Base-by-base conservation (phyloP, 53 echinoderm and acorn worm genomes). In the Mesocentrotus franciscanus region DNA sequence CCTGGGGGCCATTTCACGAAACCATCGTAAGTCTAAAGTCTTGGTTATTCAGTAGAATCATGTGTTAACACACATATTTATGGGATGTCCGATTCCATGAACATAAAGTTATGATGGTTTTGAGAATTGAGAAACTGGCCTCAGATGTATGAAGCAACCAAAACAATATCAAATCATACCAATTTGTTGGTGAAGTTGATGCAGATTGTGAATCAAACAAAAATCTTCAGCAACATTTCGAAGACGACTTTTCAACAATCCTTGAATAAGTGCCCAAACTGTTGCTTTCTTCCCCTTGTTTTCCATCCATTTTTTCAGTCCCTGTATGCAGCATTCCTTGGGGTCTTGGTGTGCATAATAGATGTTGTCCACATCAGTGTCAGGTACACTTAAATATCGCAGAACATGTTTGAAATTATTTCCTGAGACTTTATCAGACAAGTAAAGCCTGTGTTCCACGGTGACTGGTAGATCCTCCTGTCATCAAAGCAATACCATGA, bases 281-380 rank as follows among this genome's bases (percentile, higher is more conserved):
- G 81, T 81, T 36, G 81, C 81, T 42, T 81, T 42, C 9, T 16
- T 22, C 13, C 81, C 81, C 29, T 81, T 81, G 81, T 18, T 81
- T 42, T 16, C 8, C 81, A 20, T 81, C 81, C 81, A 81, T 81
- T 39, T 39, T 42, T 81, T 42, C 36, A 81, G 18, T 35, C 81
- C 81, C 22, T 81, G 81, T 39, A 81, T 81, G 81, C 36, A 39
- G 22, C 81, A 81, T 81, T 81, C 81, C 81, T 81, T 81, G 15
- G 42, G 18, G 22, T 81, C 81, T 0, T 81, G 18, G 29, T 81
- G 18, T 76, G 30, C 76, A 18, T 81, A 20, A 81, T 81, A 81
- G 13, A 81, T 81, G 42, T 81, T 81, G 20, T 33, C 36, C 39
- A 81, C 81, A 20, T 81, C 81, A 7, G 81, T 42, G 22, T 81